Base-by-base conservation (phyloP, 2,113 vertebrate species). In the Sinocyclocheilus rhinocerous region DNA sequence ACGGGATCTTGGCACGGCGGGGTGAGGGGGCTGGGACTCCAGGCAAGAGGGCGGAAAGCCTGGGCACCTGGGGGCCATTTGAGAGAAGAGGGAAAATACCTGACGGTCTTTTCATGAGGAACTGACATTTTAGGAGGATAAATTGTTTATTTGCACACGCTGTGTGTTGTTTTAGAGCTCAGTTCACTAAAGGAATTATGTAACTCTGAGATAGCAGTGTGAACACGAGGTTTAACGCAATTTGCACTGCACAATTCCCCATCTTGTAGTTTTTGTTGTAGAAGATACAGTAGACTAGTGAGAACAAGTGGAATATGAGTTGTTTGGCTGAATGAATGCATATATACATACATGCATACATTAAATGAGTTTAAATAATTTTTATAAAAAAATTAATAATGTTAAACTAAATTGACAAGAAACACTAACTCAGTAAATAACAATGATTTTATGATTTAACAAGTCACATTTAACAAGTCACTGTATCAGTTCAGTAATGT, bases 1-100 rank as follows among this genome's bases (percentile, higher is more conserved):
- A 91, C 87, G 89, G 84, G 81, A 90, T 88, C 91, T 89, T 89
- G 87, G 87, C 88, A 90, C 88, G 13, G 77, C 89, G 81, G 90
- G 89, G 90, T 90, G 86, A 88, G 89, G 91, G 89, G 89, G 89
- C 87, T 89, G 50, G 13, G 2, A 42, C 45, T 82, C 9, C 0
- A 82, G 29, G 24, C 42, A 50, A 26, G 18, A 82, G 42, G 80
- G 8, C 63, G 13, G 63, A 67, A 82, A 20, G 42, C 13, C 16
- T 0, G 24, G 63, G 24, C 80, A 69, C 63, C 63, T 33, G 80
- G 59, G 78, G 59, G 79, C 36, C 55, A 6, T 48, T 65, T 48
- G 4, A 48, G 39, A 80, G 33, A 63, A 4, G 22, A 48, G 39
- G 79, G 7, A 65, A 65, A 42, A 26, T 8, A 48, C 6, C 12